These are phyloP conservation scores for Cydia strobilella DNA, from an alignment of 1,140 invertebrate species.

Conservation along the genomic window DNA sequence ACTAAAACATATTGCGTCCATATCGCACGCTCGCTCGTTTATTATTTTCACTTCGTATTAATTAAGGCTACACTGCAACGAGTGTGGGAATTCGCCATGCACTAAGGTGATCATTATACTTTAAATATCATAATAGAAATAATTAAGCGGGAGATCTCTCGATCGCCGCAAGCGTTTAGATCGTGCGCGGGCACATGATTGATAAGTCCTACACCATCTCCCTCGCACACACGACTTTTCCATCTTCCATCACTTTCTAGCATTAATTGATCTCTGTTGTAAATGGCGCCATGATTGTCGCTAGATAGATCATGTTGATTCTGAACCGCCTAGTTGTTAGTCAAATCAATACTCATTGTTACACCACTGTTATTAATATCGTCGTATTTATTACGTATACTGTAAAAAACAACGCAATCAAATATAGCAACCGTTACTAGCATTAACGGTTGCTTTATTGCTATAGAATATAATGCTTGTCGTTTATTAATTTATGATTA, in stretches of 20 bases:
- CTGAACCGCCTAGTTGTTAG: slow-evolving; percentile 51
- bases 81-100: slow-evolving; percentile 69
- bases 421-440: too few relatives aligned
- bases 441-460: slow-evolving; percentile 8
- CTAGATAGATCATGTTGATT: slow-evolving; percentile 65
- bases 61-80: slow-evolving; percentile 47
- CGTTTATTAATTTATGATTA: slow-evolving; percentile 15
- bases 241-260: slow-evolving; percentile 47
- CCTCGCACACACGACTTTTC: slow-evolving; percentile 31
- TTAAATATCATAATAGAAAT: slow-evolving; percentile 79
- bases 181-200: slow-evolving; percentile 73
- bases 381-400: slow-evolving; percentile 19
- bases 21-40: slow-evolving; percentile 42
- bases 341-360: slow-evolving; percentile 66
- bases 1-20: slow-evolving; percentile 38
- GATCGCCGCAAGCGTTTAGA: slow-evolving; percentile 66
- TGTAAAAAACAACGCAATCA: slow-evolving; percentile 18
- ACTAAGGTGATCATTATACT: slow-evolving; percentile 67
- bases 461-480: neutral
- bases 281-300: slow-evolving; percentile 69
- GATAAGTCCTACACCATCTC: slow-evolving; percentile 63
- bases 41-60: slow-evolving; percentile 44
- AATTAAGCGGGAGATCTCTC: slow-evolving; percentile 72
- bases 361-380: slow-evolving; percentile 37
- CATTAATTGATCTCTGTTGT: slow-evolving; percentile 73